Evolutionary conservation across 2,888 invertebrate species (phyloP), one percentile per base, ranked within the genome.

Genomic region (Tethea ocularis): DNA sequence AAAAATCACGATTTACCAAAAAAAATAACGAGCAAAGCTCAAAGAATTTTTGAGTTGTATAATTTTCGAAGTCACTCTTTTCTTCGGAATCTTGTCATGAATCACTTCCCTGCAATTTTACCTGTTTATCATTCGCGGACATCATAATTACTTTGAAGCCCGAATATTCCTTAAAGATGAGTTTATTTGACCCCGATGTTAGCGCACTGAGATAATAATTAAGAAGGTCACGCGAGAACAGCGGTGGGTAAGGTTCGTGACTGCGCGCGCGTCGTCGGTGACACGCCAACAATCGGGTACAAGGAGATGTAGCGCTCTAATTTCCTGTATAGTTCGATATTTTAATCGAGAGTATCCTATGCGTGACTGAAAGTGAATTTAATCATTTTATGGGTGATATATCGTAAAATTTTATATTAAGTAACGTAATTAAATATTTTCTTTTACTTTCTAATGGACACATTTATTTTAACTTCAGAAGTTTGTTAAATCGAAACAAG

Each of bases 251-350:
- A 66, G 73, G 77, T 86, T 89, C 91, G 90, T 91, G 91, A 91
- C 86, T 81, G 81, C 75, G 81, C 84, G 75, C 78, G 82, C 77
- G 68, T 68, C 77, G 68, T 68, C 74, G 75, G 82, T 82, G 87
- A 89, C 91, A 91, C 89, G 92, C 89, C 82, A 72, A 77, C 79
- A 83, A 89, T 87, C 85, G 81, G 74, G 91, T 81, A 90, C 91
- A 90, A 92, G 91, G 90, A 82, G 75, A 83, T 78, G 79, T 72
- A 65, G 74, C 75, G 86, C 84, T 80, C 87, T 80, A 82, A 83
- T 90, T 91, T 86, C 80, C 80, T 80, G 83, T 83, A 81, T 79
- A 75, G 65, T 67, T 71, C 62, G 61, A 65, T 66, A 63, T 63
- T 59, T 63, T 61, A 59, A 57, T 57, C 36, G 52, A 41, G 55